Conservation (phyloP, 1,140 invertebrate species). For the Trissolcus basalis region DNA sequence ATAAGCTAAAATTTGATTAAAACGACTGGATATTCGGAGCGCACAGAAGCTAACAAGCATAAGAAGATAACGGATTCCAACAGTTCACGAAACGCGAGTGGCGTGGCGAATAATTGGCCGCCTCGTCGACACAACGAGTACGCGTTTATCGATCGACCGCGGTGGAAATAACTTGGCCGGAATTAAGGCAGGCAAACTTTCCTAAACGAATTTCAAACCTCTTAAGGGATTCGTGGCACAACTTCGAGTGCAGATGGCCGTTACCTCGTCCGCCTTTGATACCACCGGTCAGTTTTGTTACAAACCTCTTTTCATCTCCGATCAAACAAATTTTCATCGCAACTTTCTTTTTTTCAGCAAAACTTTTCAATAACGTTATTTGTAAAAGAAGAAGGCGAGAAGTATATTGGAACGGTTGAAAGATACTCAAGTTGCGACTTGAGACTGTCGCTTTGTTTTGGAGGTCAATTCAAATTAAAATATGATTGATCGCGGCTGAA, state of each 20-base stretch:
- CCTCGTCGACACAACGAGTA: conserved; percentile 44
- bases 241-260: conserved; percentile 23
- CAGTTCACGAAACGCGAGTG: conserved; percentile 49
- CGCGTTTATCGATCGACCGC: conserved; percentile 49
- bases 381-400: too few species aligned
- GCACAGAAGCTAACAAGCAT: conserved; percentile 48
- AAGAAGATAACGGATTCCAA: conserved; percentile 51
- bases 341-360: background rate
- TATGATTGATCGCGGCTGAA: conserved; percentile 8
- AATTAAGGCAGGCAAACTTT: conserved; percentile 48
- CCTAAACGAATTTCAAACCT: conserved; percentile 55
- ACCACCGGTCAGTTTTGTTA: conserved; percentile 15
- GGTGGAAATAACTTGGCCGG: conserved; percentile 49
- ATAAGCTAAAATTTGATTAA: too few species aligned
- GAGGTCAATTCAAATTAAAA: too few species aligned
- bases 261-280: conserved; percentile 14
- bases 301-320: background rate
- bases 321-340: too few species aligned
- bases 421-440: too few species aligned
- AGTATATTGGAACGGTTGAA: too few species aligned
- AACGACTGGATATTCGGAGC: conserved; percentile 31
- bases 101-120: conserved; percentile 54
- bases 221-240: conserved; percentile 41
- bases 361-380: too few species aligned
- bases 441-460: too few species aligned